A percentile compares a stretch with the other conserved stretches of the same genome.
Evolutionary conservation across 2,888 invertebrate species (phyloP).

Genomic region (Conus canariensis): DNA sequence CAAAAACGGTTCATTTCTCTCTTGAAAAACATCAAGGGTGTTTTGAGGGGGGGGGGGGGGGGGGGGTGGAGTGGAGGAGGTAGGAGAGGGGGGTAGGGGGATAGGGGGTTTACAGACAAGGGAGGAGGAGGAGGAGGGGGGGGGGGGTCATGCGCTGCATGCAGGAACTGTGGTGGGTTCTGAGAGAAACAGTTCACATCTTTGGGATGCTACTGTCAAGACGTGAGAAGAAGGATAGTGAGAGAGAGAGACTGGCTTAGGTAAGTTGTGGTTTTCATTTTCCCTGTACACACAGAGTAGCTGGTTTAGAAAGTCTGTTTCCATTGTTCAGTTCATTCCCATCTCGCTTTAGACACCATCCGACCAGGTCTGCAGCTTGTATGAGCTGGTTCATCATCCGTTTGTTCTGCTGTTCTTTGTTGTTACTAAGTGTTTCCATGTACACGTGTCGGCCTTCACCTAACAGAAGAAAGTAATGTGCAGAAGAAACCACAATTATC

Average conservation of each 20-base stretch:
- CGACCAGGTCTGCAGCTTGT: too few species aligned
- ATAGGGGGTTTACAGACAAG: neutral
- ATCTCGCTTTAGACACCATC: too few species aligned
- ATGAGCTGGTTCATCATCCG: too few species aligned
- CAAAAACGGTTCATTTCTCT: slow-evolving; percentile 49
- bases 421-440: too few species aligned
- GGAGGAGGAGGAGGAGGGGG: neutral
- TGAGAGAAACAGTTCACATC: slow-evolving; percentile 41
- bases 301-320: neutral
- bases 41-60: slow-evolving; percentile 25
- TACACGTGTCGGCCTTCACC: too few species aligned
- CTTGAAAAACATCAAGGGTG: slow-evolving; percentile 44
- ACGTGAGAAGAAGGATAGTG: slow-evolving; percentile 25
- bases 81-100: neutral
- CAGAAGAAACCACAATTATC: too few species aligned
- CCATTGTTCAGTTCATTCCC: too few species aligned
- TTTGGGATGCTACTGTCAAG: slow-evolving; percentile 39
- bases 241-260: slow-evolving; percentile 18
- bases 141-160: slow-evolving; percentile 37
- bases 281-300: neutral
- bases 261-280: slow-evolving; percentile 30
- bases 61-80: neutral
- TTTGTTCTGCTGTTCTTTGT: too few species aligned
- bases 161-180: slow-evolving; percentile 16
- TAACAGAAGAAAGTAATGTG: too few species aligned